These are phyloP conservation scores for Oscheius sp. DNA, from an alignment of 1,140 invertebrate species.

Conservation along the genomic window DNA sequence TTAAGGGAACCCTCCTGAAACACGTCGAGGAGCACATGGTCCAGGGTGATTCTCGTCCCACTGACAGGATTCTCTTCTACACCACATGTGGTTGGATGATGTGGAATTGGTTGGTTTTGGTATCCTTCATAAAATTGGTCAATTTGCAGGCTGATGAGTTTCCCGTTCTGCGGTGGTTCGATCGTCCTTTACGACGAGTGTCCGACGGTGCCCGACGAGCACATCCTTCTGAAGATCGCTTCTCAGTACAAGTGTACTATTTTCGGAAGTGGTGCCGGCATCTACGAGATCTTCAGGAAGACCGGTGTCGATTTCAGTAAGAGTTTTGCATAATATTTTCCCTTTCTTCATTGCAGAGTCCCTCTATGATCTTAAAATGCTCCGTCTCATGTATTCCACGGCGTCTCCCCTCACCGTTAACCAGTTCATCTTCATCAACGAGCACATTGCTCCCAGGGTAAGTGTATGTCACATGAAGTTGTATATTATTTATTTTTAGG, in stretches of 20 bases:
- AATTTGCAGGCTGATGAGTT: slow-evolving; percentile 22
- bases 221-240: slow-evolving; percentile 67
- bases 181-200: slow-evolving; percentile 69
- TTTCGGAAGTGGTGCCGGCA: slow-evolving; percentile 68
- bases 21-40: slow-evolving; percentile 68
- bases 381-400: slow-evolving; percentile 67
- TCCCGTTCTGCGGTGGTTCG: slow-evolving; percentile 64
- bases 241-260: slow-evolving; percentile 67
- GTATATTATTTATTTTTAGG: background rate
- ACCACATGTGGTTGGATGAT: slow-evolving; percentile 71
- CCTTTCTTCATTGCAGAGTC: slow-evolving; percentile 33
- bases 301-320: slow-evolving; percentile 48
- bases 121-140: background rate
- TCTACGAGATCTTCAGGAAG: slow-evolving; percentile 65
- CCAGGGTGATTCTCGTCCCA: slow-evolving; percentile 64
- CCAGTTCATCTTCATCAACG: slow-evolving; percentile 68
- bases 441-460: slow-evolving; percentile 66
- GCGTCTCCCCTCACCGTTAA: slow-evolving; percentile 67
- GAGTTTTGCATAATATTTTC: background rate
- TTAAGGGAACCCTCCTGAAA: slow-evolving; percentile 68
- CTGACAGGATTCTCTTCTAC: slow-evolving; percentile 68
- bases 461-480: slow-evolving; percentile 60
- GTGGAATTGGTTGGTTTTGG: slow-evolving; percentile 67
- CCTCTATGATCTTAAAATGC: slow-evolving; percentile 59
- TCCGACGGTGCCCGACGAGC: slow-evolving; percentile 65